These are phyloP conservation scores for Labroides dimidiatus DNA, from an alignment of 2,797 vertebrate genomes.

Conservation along the genomic window DNA sequence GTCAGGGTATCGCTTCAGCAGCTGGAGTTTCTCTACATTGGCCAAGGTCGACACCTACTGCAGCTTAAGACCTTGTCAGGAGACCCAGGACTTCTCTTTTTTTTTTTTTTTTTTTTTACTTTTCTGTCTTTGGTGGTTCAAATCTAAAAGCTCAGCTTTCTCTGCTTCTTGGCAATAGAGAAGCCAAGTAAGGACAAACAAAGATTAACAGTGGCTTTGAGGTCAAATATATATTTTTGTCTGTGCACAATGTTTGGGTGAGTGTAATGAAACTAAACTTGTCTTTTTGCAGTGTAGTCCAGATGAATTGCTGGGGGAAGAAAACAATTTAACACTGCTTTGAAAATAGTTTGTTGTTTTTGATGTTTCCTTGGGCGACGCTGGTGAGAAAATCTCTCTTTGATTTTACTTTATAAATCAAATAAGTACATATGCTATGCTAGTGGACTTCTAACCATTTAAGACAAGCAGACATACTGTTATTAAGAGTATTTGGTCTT, in stretches of 20 bases:
- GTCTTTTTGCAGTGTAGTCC: no score
- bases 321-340: no score
- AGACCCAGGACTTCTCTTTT: background rate
- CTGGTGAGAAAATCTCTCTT: no score
- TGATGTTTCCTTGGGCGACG: no score
- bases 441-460: no score
- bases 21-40: conserved; percentile 41
- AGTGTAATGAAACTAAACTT: no score
- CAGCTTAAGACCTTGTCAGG: conserved; percentile 21
- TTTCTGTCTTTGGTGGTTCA: background rate
- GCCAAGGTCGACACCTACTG: conserved; percentile 54
- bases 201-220: background rate
- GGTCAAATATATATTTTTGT: background rate
- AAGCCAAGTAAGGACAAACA: background rate
- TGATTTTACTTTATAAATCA: no score
- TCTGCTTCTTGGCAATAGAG: background rate
- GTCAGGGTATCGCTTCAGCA: conserved; percentile 45
- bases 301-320: no score
- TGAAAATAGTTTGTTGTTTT: no score
- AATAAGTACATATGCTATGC: no score
- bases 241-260: background rate
- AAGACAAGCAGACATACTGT: no score
- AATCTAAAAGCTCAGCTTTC: background rate
- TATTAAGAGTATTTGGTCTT: no score
- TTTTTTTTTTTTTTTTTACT: background rate